phyloP scores from a whole-genome alignment of 2,888 invertebrate species.

The Chesias legatella region DNA sequence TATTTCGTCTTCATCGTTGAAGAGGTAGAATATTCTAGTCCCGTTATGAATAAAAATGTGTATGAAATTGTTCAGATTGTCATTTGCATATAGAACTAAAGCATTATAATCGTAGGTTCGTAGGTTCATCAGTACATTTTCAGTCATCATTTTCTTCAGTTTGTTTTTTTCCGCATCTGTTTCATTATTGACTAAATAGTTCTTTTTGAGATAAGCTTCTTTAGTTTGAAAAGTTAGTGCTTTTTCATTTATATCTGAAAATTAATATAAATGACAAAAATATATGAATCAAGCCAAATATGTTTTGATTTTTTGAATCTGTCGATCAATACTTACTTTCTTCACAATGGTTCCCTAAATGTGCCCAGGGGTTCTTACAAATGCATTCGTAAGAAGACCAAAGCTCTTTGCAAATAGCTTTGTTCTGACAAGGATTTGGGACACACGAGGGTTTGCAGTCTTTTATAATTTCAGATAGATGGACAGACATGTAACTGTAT shows the following conservation, averaged over 20 bases:
- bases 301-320: background rate
- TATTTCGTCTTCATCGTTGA: conserved; percentile 90
- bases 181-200: conserved; percentile 85
- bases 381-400: conserved; percentile 97
- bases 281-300: background rate
- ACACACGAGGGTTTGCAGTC: conserved; percentile 97
- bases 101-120: conserved; percentile 92
- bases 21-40: conserved; percentile 89
- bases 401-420: conserved; percentile 92
- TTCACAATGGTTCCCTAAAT: conserved; percentile 93
- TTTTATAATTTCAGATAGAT: conserved; percentile 93
- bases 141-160: conserved; percentile 87
- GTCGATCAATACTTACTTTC: conserved; percentile 86
- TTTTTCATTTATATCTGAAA: conserved; percentile 93
- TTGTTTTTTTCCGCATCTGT: conserved; percentile 82
- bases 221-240: conserved; percentile 92
- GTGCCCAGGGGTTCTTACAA: conserved; percentile 96
- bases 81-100: conserved; percentile 93
- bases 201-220: conserved; percentile 89
- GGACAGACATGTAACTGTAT: conserved; percentile 95
- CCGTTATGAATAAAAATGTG: conserved; percentile 91
- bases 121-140: conserved; percentile 92
- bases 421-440: conserved; percentile 95
- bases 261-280: background rate
- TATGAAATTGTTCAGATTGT: conserved; percentile 95